Conservation (phyloP, 2,888 invertebrate species). For the Therioaphis trifolii region DNA sequence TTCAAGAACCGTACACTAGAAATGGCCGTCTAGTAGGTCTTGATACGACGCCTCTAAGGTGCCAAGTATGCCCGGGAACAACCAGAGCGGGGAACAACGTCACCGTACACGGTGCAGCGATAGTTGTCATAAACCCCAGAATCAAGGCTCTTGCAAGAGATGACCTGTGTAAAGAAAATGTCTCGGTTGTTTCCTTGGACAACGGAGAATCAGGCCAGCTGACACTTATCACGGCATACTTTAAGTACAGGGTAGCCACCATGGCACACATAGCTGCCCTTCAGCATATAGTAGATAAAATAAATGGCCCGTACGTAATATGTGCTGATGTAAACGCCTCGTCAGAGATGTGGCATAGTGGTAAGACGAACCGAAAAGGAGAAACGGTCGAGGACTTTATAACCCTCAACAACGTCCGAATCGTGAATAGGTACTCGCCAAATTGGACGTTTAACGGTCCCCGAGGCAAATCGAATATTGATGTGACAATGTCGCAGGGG, state of each 20-base stretch:
- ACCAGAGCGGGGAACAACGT: not conserved
- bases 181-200: not conserved
- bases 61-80: no score
- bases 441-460: not conserved
- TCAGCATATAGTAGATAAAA: not conserved
- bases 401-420: not conserved
- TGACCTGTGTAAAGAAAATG: not conserved
- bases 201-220: not conserved
- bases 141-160: not conserved
- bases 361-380: not conserved
- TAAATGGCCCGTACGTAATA: not conserved
- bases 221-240: not conserved
- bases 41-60: no score
- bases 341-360: not conserved
- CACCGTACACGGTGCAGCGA: not conserved
- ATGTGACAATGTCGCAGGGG: not conserved
- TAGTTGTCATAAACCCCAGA: not conserved
- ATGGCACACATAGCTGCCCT: not conserved
- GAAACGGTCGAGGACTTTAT: not conserved
- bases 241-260: not conserved
- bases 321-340: not conserved
- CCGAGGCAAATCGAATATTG: not conserved
- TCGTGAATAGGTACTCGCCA: not conserved
- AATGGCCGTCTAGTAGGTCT: not conserved
- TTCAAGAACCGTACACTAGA: not conserved